phyloP scores from a whole-genome alignment of 2,888 invertebrate species.

The Sisyra terminalis region DNA sequence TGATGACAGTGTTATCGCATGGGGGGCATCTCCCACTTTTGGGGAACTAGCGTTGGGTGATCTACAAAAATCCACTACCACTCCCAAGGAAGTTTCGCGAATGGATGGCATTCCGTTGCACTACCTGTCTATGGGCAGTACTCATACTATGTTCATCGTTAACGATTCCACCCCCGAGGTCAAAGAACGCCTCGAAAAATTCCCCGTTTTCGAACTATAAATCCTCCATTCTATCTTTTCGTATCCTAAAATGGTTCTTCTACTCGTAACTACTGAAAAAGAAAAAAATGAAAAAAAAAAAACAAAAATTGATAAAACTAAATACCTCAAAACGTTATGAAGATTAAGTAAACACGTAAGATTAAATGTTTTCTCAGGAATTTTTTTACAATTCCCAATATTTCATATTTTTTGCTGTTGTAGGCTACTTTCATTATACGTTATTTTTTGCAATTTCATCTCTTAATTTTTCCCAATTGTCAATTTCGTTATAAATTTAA shows the following conservation, averaged over 20 bases:
- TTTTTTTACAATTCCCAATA: too few species aligned
- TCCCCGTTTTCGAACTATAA: constrained; percentile 31
- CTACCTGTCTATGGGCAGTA: constrained; percentile 68
- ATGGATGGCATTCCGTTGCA: constrained; percentile 61
- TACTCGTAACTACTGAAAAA: too few species aligned
- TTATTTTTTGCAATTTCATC: too few species aligned
- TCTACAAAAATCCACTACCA: constrained; percentile 70
- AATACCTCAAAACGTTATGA: too few species aligned
- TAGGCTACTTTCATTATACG: too few species aligned
- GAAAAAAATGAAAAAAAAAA: too few species aligned
- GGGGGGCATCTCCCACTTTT: constrained; percentile 89
- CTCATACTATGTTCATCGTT: constrained; percentile 62
- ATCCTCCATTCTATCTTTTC: background rate
- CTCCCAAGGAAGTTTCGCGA: constrained; percentile 56
- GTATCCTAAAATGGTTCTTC: background rate
- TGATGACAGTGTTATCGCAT: constrained; percentile 78
- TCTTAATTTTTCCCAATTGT: too few species aligned
- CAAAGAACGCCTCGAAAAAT: constrained; percentile 36
- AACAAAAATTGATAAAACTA: too few species aligned
- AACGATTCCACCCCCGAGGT: constrained; percentile 47
- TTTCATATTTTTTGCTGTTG: too few species aligned
- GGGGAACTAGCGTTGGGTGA: constrained; percentile 90
- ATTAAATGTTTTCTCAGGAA: too few species aligned
- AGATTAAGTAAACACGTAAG: too few species aligned
- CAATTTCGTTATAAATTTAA: too few species aligned